Evolutionary conservation across 2,797 vertebrate species (phyloP), one percentile per base, ranked within the genome.

Genomic region (Hydrolagus colliei): DNA sequence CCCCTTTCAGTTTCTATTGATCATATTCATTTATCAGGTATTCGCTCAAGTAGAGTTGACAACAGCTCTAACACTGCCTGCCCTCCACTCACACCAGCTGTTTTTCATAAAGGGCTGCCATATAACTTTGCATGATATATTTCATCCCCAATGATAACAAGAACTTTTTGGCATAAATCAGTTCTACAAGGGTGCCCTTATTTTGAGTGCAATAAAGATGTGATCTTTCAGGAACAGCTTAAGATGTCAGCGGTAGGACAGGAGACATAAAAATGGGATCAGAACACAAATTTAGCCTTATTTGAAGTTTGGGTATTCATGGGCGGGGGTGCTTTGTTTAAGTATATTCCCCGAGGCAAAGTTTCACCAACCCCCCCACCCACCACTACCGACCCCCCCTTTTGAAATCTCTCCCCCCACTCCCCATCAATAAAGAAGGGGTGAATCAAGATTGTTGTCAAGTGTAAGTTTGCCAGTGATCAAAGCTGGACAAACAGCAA

Each of bases 131-230:
- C 65, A 71, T 71, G 65, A 84, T 84, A 84, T 84, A 84, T 84
- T 84, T 84, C 79, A 84, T 84, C 65, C 65, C 41, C 79, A 84
- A 84, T 71, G 79, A 84, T 84, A 84, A 84, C 79, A 84, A 84
- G 79, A 84, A 84, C 79, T 84, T 68, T 68, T 84, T 84, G 71
- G 27, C 79, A 84, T 84, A 68, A 84, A 84, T 84, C 79, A 68
- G 18, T 84, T 84, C 79, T 67, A 84, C 79, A 84, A 84, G 79
- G 79, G 65, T 84, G 79, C 79, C 79, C 65, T 67, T 67, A 84
- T 84, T 84, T 41, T 84, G 79, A 84, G 79, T 84, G 79, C 27
- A 84, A 84, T 71, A 84, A 84, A 41, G 79, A 84, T 84, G 65
- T 71, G 65, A 84, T 84, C 79, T 84, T 84, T 84, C 79, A 84